Evolutionary conservation across 2,888 invertebrate genomes (phyloP).

Genomic region (Julus scandinavius): DNA sequence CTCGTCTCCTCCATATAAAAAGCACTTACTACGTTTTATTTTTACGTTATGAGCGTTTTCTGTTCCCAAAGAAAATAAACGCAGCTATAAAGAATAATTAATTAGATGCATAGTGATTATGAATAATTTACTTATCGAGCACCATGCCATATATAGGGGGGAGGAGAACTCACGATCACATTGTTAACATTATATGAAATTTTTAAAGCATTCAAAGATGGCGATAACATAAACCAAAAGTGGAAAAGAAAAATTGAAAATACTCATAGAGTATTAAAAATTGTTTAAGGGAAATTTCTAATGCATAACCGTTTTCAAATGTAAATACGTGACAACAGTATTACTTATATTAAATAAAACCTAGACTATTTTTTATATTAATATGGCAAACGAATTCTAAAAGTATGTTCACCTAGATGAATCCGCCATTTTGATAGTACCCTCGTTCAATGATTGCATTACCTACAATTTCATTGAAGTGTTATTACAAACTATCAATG

Average conservation of each 20-base stretch:
- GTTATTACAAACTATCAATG: background rate
- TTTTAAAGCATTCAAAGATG: background rate
- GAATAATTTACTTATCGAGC: slow-evolving; percentile 37
- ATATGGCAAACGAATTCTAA: background rate
- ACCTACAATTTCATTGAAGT: too few relatives aligned
- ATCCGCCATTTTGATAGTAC: background rate
- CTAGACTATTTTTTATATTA: background rate
- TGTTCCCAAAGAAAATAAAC: slow-evolving; percentile 19
- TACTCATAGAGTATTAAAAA: background rate
- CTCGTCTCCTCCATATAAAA: slow-evolving; percentile 1
- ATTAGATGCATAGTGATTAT: slow-evolving; percentile 40
- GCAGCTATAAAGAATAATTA: slow-evolving; percentile 36
- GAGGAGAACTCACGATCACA: background rate
- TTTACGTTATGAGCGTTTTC: slow-evolving; percentile 29
- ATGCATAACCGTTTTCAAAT: background rate
- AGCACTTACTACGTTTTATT: slow-evolving; percentile 16
- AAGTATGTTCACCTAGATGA: background rate
- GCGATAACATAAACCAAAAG: background rate
- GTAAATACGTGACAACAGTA: background rate
- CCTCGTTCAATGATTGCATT: background rate
- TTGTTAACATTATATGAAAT: background rate
- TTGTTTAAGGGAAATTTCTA: background rate
- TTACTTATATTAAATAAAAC: background rate
- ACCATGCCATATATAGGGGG: background rate
- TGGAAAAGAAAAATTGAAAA: background rate